Percentiles rank a stretch among this genome's conserved stretches.
Evolutionary conservation across 2,797 vertebrate genomes (phyloP).

Genomic region (Lates japonicus): DNA sequence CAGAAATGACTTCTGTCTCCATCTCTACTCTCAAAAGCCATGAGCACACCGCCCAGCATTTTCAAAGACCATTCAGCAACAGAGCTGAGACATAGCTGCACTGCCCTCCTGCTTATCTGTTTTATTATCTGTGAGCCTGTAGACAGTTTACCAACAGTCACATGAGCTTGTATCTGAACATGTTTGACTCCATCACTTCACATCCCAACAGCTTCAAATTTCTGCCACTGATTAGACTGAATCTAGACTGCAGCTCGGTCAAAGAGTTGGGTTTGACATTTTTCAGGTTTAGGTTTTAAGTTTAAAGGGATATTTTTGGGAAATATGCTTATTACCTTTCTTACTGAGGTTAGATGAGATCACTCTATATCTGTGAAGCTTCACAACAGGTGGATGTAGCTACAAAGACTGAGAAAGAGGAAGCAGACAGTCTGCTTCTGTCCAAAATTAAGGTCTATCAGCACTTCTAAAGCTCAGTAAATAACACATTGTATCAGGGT

Average conservation of each 20-base stretch:
- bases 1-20: conserved; percentile 40
- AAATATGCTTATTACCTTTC: neutral
- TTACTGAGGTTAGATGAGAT: neutral
- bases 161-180: conserved; percentile 4
- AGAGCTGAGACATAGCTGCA: conserved; percentile 1
- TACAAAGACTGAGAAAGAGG: no score
- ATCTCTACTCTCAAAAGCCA: conserved; percentile 21
- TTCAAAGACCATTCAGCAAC: conserved; percentile 1
- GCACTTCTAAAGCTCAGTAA: no score
- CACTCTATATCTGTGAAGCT: no score
- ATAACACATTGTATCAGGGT: no score
- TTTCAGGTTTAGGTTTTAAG: neutral
- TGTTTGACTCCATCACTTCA: conserved; percentile 4
- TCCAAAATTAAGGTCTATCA: no score
- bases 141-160: conserved; percentile 4
- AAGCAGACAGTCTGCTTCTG: no score
- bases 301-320: neutral
- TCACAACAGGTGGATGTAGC: no score
- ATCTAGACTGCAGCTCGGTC: neutral
- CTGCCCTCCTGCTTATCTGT: neutral
- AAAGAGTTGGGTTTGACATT: neutral
- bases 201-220: neutral
- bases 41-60: neutral
- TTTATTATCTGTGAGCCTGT: neutral
- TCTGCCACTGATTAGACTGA: neutral